Conservation (phyloP, 2,113 vertebrate genomes). For the Leptodactylus fuscus region DNA sequence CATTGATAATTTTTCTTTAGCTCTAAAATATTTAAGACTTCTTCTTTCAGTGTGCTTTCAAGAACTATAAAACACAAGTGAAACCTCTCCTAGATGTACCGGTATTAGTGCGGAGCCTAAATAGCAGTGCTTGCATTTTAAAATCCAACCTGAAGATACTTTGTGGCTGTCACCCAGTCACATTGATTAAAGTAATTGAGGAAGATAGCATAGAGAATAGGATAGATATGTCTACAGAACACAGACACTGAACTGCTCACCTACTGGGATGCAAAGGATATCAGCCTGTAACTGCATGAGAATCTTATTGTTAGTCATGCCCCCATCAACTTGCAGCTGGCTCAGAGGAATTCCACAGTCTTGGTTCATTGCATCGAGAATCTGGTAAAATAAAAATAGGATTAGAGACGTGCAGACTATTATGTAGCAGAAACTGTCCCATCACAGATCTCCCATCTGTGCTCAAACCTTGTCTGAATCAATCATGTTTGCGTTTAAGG, state of each 20-base stretch:
- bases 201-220: not conserved
- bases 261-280: slow-evolving; percentile 92
- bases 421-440: not conserved
- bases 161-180: not conserved
- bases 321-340: slow-evolving; percentile 91
- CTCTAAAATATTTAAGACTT: not conserved
- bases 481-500: not conserved
- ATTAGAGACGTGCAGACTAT: not conserved
- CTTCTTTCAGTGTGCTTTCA: not conserved
- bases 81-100: not conserved
- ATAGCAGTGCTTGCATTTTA: not conserved
- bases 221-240: slow-evolving; percentile 7
- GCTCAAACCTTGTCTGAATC: not conserved
- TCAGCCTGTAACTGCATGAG: slow-evolving; percentile 95
- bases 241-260: slow-evolving; percentile 68
- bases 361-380: slow-evolving; percentile 95
- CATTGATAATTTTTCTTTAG: not conserved
- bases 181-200: not conserved
- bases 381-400: slow-evolving; percentile 72
- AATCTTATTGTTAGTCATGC: slow-evolving; percentile 91
- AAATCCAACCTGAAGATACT: not conserved
- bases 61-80: not conserved
- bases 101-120: not conserved
- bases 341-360: slow-evolving; percentile 90
- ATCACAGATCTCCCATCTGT: not conserved